Evolutionary conservation across 1,140 invertebrate species (phyloP).

Genomic region (Gonioctena quinquepunctata): DNA sequence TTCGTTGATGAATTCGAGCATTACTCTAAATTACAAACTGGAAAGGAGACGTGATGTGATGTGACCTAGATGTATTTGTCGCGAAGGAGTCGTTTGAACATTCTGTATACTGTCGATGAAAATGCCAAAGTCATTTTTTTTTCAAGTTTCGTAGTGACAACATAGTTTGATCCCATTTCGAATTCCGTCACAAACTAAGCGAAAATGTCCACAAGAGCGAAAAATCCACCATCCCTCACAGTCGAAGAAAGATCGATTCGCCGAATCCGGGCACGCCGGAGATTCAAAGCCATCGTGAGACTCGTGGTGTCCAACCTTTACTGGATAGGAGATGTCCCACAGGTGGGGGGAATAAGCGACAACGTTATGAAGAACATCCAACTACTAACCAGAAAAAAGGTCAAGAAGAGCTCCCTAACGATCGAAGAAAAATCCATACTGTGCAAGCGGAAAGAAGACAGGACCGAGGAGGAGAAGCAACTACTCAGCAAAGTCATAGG

Average conservation of each 20-base stretch:
- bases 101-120: too few species aligned
- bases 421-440: slow-evolving; percentile 45
- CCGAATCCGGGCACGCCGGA: slow-evolving; percentile 57
- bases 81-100: too few species aligned
- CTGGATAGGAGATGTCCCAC: slow-evolving; percentile 59
- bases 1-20: too few species aligned
- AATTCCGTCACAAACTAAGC: too few species aligned
- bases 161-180: too few species aligned
- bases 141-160: too few species aligned
- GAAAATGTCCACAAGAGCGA: slow-evolving; percentile 1
- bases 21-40: too few species aligned
- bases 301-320: slow-evolving; percentile 60
- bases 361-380: slow-evolving; percentile 60
- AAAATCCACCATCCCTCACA: slow-evolving; percentile 8
- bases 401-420: slow-evolving; percentile 59
- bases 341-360: slow-evolving; percentile 57
- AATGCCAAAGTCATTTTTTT: background rate
- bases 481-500: slow-evolving; percentile 60
- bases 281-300: slow-evolving; percentile 61
- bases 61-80: too few species aligned
- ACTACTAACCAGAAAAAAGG: slow-evolving; percentile 57
- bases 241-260: slow-evolving; percentile 44
- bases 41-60: too few species aligned
- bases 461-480: slow-evolving; percentile 60
- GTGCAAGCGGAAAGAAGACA: slow-evolving; percentile 56